Base-by-base conservation (phyloP, 2,113 vertebrate species). In the Echinops telfairi region DNA sequence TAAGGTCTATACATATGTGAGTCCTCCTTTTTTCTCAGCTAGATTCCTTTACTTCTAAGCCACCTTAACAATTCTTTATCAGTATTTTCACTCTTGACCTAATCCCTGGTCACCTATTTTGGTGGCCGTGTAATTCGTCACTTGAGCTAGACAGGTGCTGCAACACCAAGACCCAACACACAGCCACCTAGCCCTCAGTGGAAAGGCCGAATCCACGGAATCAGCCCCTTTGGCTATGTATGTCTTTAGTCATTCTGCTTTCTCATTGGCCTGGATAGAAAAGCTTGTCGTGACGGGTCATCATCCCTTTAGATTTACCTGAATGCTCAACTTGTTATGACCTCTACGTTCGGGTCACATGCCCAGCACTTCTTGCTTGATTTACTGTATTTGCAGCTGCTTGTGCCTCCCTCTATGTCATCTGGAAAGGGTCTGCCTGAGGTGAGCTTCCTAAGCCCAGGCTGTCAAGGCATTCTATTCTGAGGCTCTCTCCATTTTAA, bases 201-300 rank as follows among this genome's bases (percentile, higher is more conserved):
- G 17, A 43, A 79, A 78, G 71, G 33, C 1, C 25, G 57, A 43
- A 5, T 40, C 27, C 27, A 22, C 8, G 33, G 47, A 33, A 58
- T 36, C 83, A 3, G 43, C 36, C 47, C 31, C 15, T 94, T 77
- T 40, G n/a, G n/a, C 36, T 66, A 66, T 75, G 19, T 43, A 22
- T 66, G 4, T 68, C 60, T 88, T 58, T 16, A 3, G 20, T 40
- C 12, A 22, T 71, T 53, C 36, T 84, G 60, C 31, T 71, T 60
- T 79, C 75, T n/a, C 5, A 47, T 71, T 62, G 68, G 53, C 29
- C 16, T 27, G 23, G 66, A 86, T 20, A 19, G 15, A 70, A 57
- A 1, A 0, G n/a, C 22, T 2, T 14, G 58, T n/a, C 27, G 5
- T 4, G 33, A 1, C 3, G 16, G 33, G 15, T 20, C 22, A 17